These are phyloP conservation scores for Cephus cinctus DNA, from an alignment of 1,140 invertebrate species.

Conservation along the genomic window DNA sequence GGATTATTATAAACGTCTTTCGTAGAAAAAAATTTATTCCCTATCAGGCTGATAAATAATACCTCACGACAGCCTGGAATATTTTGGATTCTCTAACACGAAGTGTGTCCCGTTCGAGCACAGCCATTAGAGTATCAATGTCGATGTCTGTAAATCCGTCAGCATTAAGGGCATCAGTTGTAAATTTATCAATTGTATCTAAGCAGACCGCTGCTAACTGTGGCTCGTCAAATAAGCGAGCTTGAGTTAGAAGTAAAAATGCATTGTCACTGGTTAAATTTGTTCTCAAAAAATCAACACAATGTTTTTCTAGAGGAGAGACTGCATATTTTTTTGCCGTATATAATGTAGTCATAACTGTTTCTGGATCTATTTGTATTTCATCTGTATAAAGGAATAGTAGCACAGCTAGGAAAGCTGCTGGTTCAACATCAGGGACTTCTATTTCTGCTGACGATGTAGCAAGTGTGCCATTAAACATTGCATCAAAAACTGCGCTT, in stretches of 20 bases:
- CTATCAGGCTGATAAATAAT: too few relatives aligned
- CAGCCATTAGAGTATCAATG: slow-evolving; percentile 75
- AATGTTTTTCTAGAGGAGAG: slow-evolving; percentile 77
- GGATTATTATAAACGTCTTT: slow-evolving; percentile 15
- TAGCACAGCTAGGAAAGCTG: slow-evolving; percentile 70
- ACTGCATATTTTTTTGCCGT: slow-evolving; percentile 88
- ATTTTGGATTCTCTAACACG: slow-evolving; percentile 80
- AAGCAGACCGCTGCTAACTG: slow-evolving; percentile 77
- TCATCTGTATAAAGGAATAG: slow-evolving; percentile 83
- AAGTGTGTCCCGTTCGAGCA: slow-evolving; percentile 81
- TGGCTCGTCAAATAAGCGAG: slow-evolving; percentile 80
- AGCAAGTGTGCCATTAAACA: slow-evolving; percentile 78
- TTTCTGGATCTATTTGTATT: slow-evolving; percentile 82
- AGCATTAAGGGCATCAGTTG: slow-evolving; percentile 75
- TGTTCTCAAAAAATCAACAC: slow-evolving; percentile 81
- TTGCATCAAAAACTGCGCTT: slow-evolving; percentile 83
- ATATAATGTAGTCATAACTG: slow-evolving; percentile 85
- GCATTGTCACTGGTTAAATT: slow-evolving; percentile 83
- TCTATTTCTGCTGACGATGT: slow-evolving; percentile 72
- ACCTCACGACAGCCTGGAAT: slow-evolving; percentile 69
- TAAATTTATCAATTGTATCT: slow-evolving; percentile 85
- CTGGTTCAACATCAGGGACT: slow-evolving; percentile 81
- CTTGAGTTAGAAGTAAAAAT: slow-evolving; percentile 79
- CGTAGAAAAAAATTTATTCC: too few relatives aligned
- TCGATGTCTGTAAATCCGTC: slow-evolving; percentile 90